Percentiles rank a stretch among this genome's conserved stretches.
Evolutionary conservation across 2,113 vertebrate species (phyloP).

Genomic region (Mystacornis crossleyi): DNA sequence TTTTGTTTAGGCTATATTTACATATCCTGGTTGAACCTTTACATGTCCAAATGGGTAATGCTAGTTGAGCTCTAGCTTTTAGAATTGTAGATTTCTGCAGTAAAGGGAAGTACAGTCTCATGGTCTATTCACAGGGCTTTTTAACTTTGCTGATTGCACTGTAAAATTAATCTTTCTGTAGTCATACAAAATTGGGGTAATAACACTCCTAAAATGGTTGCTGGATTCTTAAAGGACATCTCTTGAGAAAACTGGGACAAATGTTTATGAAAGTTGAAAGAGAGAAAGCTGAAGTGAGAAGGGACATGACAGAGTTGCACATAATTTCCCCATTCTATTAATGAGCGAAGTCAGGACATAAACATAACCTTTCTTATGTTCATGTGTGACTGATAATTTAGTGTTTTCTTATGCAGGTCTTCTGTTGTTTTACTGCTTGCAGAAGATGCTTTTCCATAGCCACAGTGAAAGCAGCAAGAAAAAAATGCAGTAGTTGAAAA

Average conservation of each 20-base stretch:
- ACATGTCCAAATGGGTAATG: not conserved
- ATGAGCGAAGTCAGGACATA: not conserved
- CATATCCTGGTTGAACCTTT: not conserved
- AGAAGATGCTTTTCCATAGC: not conserved
- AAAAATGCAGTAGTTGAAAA: not conserved
- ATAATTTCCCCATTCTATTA: not conserved
- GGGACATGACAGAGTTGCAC: not conserved
- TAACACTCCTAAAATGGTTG: not conserved
- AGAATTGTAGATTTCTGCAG: conserved; percentile 43
- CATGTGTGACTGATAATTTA: not conserved
- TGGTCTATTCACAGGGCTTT: not conserved
- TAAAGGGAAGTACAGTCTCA: not conserved
- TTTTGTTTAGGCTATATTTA: conserved; percentile 1
- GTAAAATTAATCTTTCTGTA: not conserved
- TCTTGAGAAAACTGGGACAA: not conserved
- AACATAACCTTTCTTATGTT: not conserved
- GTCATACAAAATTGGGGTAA: not conserved
- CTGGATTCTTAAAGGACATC: not conserved
- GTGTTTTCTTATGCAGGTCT: not conserved
- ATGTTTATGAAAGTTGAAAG: not conserved
- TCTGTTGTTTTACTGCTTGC: not conserved
- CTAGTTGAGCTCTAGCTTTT: conserved; percentile 16
- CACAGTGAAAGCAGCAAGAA: not conserved
- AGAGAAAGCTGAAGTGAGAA: not conserved
- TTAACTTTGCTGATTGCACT: not conserved